phyloP scores from a whole-genome alignment of 2,888 invertebrate genomes.

The Flabesymbios commensalis region DNA sequence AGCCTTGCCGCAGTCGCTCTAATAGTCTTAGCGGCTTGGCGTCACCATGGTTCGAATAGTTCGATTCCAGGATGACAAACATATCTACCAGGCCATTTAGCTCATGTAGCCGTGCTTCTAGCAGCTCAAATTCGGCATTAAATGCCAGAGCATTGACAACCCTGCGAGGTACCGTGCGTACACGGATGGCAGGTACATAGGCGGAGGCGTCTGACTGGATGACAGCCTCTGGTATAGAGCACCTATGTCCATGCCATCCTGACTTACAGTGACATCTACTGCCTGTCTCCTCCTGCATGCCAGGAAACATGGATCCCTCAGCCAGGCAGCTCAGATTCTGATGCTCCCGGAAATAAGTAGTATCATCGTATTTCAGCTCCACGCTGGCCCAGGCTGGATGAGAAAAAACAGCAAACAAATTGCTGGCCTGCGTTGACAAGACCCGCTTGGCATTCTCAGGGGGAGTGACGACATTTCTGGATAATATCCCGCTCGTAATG shows the following conservation, averaged over 20 bases:
- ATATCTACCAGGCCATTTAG: slow-evolving; percentile 69
- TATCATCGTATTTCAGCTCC: no score
- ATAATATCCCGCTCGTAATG: no score
- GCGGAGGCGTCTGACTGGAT: slow-evolving; percentile 8
- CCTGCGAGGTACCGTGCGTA: slow-evolving; percentile 17
- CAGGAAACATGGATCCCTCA: no score
- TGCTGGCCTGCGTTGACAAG: no score
- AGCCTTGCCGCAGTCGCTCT: slow-evolving; percentile 62
- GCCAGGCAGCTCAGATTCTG: no score
- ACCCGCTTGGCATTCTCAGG: no score
- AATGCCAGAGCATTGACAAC: slow-evolving; percentile 31
- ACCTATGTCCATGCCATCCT: slow-evolving; percentile 25
- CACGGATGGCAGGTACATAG: slow-evolving; percentile 16
- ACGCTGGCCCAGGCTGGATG: no score
- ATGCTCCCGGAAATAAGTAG: no score
- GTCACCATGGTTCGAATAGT: slow-evolving; percentile 51
- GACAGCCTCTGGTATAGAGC: slow-evolving; percentile 28
- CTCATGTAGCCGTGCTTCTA: slow-evolving; percentile 67
- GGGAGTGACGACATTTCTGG: no score
- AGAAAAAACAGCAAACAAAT: no score
- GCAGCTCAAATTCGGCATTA: slow-evolving; percentile 28
- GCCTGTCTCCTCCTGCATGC: no score
- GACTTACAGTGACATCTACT: slow-evolving; percentile 21
- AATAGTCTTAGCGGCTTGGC: slow-evolving; percentile 59
- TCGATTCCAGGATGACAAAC: slow-evolving; percentile 66